Evolutionary conservation across 1,140 invertebrate genomes (phyloP).

Genomic region (Hylaeus anthracinus): DNA sequence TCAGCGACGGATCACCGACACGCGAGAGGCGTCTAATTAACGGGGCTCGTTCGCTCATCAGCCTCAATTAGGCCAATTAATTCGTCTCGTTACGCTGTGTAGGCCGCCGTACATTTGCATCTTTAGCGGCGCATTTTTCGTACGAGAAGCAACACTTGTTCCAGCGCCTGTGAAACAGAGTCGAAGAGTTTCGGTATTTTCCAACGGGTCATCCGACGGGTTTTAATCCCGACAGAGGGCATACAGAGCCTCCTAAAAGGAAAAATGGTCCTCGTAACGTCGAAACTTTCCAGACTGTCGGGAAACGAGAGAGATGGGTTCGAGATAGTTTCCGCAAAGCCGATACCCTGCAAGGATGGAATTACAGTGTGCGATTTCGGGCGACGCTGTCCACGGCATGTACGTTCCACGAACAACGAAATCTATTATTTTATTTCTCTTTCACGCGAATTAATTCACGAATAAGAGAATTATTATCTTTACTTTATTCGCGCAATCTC

Average conservation of each 20-base stretch:
- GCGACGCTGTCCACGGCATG: conserved; percentile 19
- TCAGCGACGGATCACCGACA: conserved; percentile 20
- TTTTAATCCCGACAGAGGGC: conserved; percentile 44
- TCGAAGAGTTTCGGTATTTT: conserved; percentile 44
- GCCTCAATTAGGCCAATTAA: conserved; percentile 25
- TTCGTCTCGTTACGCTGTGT: conserved; percentile 18
- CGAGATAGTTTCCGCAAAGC: conserved; percentile 56
- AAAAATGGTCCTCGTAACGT: conserved; percentile 51
- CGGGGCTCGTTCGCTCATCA: conserved; percentile 5
- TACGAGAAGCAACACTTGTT: conserved; percentile 26
- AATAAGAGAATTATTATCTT: too few species aligned
- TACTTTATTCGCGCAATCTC: too few species aligned
- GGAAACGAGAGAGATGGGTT: conserved; percentile 48
- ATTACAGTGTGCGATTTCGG: conserved; percentile 56
- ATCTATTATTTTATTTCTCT: too few species aligned
- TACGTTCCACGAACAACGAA: conserved; percentile 11
- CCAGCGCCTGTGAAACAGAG: conserved; percentile 30
- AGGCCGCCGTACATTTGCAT: neutral
- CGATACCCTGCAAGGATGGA: conserved; percentile 57
- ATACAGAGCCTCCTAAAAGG: conserved; percentile 43
- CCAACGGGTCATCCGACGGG: conserved; percentile 35
- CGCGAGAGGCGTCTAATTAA: conserved; percentile 25
- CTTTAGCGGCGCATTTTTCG: neutral
- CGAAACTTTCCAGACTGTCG: conserved; percentile 61
- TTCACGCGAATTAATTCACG: too few species aligned